phyloP scores from a whole-genome alignment of 2,797 vertebrate genomes.

The Philypnodon macrostomus region DNA sequence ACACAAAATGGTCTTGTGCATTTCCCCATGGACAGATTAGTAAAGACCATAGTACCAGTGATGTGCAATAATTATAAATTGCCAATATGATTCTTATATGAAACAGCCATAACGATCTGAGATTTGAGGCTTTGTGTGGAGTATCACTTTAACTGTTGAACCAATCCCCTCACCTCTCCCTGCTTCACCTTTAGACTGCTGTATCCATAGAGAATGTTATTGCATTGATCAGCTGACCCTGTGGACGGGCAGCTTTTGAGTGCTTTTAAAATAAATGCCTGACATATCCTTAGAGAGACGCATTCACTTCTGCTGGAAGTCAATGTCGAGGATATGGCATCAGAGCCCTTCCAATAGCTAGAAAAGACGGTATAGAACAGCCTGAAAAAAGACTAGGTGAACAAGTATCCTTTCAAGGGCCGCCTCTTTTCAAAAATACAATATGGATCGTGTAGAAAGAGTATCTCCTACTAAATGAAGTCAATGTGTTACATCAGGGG shows the following conservation, averaged over 20 bases:
- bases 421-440: constrained; percentile 20
- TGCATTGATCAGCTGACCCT: constrained; percentile 33
- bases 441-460: not conserved
- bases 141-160: constrained; percentile 50
- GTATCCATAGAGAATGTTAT: constrained; percentile 32
- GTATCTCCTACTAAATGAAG: too few relatives aligned
- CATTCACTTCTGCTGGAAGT: constrained; percentile 61
- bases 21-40: too few relatives aligned
- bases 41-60: too few relatives aligned
- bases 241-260: constrained; percentile 29
- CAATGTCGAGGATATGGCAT: constrained; percentile 69
- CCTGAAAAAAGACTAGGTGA: constrained; percentile 25
- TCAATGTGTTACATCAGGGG: too few relatives aligned
- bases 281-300: constrained; percentile 66
- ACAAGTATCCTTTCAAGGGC: constrained; percentile 38
- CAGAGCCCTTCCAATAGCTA: constrained; percentile 46
- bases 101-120: not conserved
- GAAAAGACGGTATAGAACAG: not conserved
- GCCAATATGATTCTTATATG: too few relatives aligned
- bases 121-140: constrained; percentile 30
- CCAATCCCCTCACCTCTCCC: constrained; percentile 29
- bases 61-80: too few relatives aligned
- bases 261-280: constrained; percentile 36
- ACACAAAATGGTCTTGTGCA: too few relatives aligned
- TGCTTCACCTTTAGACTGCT: constrained; percentile 35